phyloP scores from a whole-genome alignment of 2,113 vertebrate species.

The Parus major region DNA sequence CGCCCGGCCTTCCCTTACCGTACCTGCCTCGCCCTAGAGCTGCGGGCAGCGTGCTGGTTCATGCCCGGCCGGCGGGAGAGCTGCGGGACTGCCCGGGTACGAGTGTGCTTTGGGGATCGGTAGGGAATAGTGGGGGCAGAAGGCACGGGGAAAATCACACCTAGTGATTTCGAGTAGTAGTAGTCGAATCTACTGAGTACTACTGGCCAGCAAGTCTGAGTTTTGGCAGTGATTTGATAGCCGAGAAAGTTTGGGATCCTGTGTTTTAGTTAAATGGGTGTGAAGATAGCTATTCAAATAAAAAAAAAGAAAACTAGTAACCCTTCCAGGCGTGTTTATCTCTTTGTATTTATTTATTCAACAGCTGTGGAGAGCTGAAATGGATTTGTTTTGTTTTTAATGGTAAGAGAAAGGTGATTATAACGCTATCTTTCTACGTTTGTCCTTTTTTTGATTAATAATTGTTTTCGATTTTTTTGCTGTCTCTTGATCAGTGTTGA shows the following conservation, averaged over 20 bases:
- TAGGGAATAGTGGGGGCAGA: fast-evolving
- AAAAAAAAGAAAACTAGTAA: background rate
- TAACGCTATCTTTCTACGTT: background rate
- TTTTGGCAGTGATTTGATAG: too few species aligned
- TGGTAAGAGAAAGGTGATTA: background rate
- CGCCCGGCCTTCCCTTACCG: fast-evolving
- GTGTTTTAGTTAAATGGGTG: background rate
- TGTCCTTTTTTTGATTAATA: background rate
- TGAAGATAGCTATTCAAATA: background rate
- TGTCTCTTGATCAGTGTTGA: background rate
- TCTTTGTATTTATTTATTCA: background rate
- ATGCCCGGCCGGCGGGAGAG: background rate
- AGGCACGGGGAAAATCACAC: fast-evolving
- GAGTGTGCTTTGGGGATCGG: fast-evolving
- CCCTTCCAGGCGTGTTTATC: fast-evolving
- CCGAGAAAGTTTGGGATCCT: background rate
- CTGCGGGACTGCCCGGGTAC: fast-evolving
- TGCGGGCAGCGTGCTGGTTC: fast-evolving
- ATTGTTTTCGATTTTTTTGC: background rate
- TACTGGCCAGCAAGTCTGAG: background rate
- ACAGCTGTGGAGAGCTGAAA: background rate
- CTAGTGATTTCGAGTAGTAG: too few species aligned
- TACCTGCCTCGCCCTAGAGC: background rate
- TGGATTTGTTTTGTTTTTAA: background rate
- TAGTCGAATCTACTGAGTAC: fast-evolving